Conservation (phyloP, 2,797 vertebrate species). For the Echiichthys vipera region DNA sequence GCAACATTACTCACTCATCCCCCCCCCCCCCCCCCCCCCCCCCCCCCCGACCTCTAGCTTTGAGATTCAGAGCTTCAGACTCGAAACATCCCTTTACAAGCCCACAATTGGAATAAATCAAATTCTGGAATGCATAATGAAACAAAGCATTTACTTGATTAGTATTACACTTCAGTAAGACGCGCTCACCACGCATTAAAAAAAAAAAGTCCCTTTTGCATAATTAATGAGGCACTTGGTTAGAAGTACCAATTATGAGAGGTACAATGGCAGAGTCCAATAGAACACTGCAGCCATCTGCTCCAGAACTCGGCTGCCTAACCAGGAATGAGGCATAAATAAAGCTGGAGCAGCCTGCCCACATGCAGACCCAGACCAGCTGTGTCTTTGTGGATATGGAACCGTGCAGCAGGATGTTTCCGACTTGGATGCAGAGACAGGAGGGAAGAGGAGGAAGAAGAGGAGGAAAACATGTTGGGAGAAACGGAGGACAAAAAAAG, state of each 20-base stretch:
- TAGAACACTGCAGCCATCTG: slow-evolving; percentile 76
- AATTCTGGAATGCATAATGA: slow-evolving; percentile 70
- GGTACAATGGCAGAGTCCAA: slow-evolving; percentile 68
- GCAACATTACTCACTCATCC: neutral
- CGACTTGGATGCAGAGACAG: slow-evolving; percentile 51
- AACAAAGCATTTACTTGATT: slow-evolving; percentile 74
- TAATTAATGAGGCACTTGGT: slow-evolving; percentile 78
- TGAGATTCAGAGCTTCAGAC: slow-evolving; percentile 33
- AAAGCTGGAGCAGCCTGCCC: slow-evolving; percentile 65
- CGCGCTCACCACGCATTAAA: slow-evolving; percentile 67
- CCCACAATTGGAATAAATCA: slow-evolving; percentile 66
- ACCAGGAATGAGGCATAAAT: slow-evolving; percentile 68
- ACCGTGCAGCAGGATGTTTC: slow-evolving; percentile 71
- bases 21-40: slow-evolving; percentile 7
- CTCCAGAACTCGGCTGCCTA: slow-evolving; percentile 54
- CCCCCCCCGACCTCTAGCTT: slow-evolving; percentile 11
- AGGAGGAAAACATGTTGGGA: slow-evolving; percentile 24
- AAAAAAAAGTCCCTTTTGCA: slow-evolving; percentile 74
- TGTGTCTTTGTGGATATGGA: slow-evolving; percentile 72
- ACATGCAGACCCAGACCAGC: slow-evolving; percentile 73
- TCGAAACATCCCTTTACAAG: slow-evolving; percentile 46
- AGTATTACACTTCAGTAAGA: slow-evolving; percentile 67
- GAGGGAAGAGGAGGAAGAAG: slow-evolving; percentile 43
- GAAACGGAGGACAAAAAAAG: slow-evolving; percentile 10
- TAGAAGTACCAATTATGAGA: slow-evolving; percentile 77